A percentile compares a stretch with the other conserved stretches of the same genome.
Evolutionary conservation across 1,140 invertebrate species (phyloP).

Genomic region (Lepidostoma basale): DNA sequence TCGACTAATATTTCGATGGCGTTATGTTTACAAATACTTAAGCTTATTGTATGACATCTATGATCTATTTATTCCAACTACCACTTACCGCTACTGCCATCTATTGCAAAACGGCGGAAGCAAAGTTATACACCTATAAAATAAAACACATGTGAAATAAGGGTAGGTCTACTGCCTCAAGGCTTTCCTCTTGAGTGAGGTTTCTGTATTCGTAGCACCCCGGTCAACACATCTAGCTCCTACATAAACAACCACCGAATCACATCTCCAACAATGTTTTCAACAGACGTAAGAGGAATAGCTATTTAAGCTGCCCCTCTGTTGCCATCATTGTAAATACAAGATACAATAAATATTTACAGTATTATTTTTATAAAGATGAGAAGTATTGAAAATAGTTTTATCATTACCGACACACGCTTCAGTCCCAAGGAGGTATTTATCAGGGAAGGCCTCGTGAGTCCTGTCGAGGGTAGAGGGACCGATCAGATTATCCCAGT

Average conservation of each 20-base stretch:
- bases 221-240: background rate
- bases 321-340: background rate
- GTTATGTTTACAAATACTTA: no score
- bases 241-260: no score
- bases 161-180: background rate
- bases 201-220: background rate
- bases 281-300: no score
- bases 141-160: no score
- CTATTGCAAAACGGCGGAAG: no score
- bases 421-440: constrained; percentile 77
- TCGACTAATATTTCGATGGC: no score
- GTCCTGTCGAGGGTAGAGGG: constrained; percentile 59
- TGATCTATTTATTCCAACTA: no score
- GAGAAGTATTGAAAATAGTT: background rate
- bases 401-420: constrained; percentile 58
- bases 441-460: constrained; percentile 67
- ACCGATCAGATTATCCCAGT: constrained; percentile 62
- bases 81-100: no score
- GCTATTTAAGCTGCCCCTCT: background rate
- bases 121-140: no score
- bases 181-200: background rate
- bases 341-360: no score
- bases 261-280: no score
- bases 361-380: background rate
- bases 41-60: no score